phyloP scores from a whole-genome alignment of 2,888 invertebrate species.

The Drosophila ezoana region DNA sequence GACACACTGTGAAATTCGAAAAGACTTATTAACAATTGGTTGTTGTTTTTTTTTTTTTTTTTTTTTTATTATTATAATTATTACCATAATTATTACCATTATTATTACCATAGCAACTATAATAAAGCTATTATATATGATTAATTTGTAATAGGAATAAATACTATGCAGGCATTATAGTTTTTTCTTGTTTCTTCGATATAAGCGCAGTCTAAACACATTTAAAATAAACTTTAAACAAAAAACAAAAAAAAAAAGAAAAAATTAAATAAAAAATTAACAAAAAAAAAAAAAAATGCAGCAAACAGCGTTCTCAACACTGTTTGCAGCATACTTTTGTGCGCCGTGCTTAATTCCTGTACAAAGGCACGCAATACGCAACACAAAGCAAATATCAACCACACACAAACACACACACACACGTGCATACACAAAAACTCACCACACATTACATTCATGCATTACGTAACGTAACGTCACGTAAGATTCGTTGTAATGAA shows the following conservation, averaged over 20 bases:
- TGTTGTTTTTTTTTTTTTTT: constrained; percentile 59
- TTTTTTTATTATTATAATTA: constrained; percentile 48
- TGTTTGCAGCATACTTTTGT: constrained; percentile 35
- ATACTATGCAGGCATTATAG: constrained; percentile 35
- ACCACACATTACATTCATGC: constrained; percentile 20
- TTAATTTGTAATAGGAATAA: constrained; percentile 48
- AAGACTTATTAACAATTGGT: constrained; percentile 82
- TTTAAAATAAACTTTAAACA: constrained; percentile 3
- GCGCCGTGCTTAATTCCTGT: constrained; percentile 19
- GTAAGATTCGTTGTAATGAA: constrained; percentile 16
- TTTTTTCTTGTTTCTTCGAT: constrained; percentile 41
- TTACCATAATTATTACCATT: constrained; percentile 40
- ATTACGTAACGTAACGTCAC: constrained; percentile 23
- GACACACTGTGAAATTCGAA: constrained; percentile 82
- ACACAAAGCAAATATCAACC: constrained; percentile 7
- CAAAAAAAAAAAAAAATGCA: constrained; percentile 1
- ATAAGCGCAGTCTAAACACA: constrained; percentile 31
- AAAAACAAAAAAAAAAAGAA: not conserved
- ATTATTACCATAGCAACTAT: constrained; percentile 45
- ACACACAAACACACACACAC: constrained; percentile 8
- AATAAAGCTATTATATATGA: constrained; percentile 29
- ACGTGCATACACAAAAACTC: constrained; percentile 1
- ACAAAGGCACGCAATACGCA: constrained; percentile 2
- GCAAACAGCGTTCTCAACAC: constrained; percentile 2
- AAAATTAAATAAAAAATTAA: too few species aligned